Evolutionary conservation across 1,140 invertebrate species (phyloP).

Genomic region (Cydia splendana): DNA sequence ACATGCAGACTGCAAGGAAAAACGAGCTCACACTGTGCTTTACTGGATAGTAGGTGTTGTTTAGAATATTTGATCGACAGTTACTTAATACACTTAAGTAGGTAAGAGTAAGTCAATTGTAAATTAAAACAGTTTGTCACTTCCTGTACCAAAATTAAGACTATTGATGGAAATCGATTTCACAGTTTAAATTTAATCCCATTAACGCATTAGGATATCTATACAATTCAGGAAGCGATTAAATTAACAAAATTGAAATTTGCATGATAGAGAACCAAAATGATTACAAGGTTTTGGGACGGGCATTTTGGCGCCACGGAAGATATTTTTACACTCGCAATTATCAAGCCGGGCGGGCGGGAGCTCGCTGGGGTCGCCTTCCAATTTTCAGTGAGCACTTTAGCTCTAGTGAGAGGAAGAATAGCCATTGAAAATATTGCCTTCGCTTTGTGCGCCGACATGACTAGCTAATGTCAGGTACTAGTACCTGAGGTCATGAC

Average conservation of each 20-base stretch:
- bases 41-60: background rate
- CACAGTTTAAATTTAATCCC: constrained; percentile 13
- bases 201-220: constrained; percentile 4
- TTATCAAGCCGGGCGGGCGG: background rate
- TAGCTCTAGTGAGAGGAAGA: background rate
- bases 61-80: constrained; percentile 15
- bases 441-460: background rate
- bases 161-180: background rate
- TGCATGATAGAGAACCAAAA: constrained; percentile 22
- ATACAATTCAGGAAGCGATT: constrained; percentile 11
- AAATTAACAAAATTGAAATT: constrained; percentile 24
- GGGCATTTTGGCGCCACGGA: background rate
- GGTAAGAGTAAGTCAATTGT: background rate
- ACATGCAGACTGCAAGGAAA: background rate
- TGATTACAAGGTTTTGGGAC: constrained; percentile 17
- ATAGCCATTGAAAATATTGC: background rate
- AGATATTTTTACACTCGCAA: constrained; percentile 1
- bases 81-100: constrained; percentile 9
- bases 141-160: background rate
- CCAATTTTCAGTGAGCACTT: constrained; percentile 14
- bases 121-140: background rate
- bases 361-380: background rate
- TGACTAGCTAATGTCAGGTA: background rate
- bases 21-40: background rate
- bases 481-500: background rate